These are phyloP conservation scores for Cosmorhoe ocellata DNA, from an alignment of 2,888 invertebrate species.

Conservation along the genomic window DNA sequence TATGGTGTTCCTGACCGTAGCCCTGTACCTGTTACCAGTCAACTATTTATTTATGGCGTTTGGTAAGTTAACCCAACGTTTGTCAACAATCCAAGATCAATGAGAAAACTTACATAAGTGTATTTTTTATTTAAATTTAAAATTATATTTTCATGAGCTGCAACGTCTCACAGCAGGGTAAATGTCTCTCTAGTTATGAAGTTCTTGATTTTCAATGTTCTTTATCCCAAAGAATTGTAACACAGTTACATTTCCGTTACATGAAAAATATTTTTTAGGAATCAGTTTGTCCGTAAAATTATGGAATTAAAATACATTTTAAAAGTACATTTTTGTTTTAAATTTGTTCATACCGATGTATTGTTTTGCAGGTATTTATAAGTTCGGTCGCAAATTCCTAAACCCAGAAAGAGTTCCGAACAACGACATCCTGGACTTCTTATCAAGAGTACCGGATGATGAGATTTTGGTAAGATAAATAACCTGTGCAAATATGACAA, in stretches of 20 bases:
- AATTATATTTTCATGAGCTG: too few species aligned
- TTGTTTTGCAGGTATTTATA: constrained; percentile 65
- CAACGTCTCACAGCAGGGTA: too few species aligned
- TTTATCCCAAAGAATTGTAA: too few species aligned
- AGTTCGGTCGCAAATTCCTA: constrained; percentile 65
- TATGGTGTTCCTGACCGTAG: constrained; percentile 51
- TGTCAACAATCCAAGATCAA: too few species aligned
- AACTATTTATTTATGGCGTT: constrained; percentile 73
- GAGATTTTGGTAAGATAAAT: constrained; percentile 64
- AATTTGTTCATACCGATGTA: background rate
- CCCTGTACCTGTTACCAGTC: constrained; percentile 64
- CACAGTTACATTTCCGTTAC: too few species aligned
- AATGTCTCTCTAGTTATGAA: too few species aligned
- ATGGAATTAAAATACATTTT: too few species aligned
- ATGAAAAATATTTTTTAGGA: too few species aligned
- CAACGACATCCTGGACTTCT: constrained; percentile 71
- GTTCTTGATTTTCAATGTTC: too few species aligned
- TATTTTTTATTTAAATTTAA: too few species aligned
- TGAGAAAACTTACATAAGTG: background rate
- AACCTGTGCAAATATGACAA: background rate
- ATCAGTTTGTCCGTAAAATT: too few species aligned
- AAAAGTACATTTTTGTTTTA: too few species aligned
- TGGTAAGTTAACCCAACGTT: constrained; percentile 47
- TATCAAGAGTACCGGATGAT: constrained; percentile 72
- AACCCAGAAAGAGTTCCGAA: constrained; percentile 70